A percentile compares a stretch with the other conserved stretches of the same genome.
Conservation (phyloP, 2,797 vertebrate genomes). For the Bryconaethiops microstoma region DNA sequence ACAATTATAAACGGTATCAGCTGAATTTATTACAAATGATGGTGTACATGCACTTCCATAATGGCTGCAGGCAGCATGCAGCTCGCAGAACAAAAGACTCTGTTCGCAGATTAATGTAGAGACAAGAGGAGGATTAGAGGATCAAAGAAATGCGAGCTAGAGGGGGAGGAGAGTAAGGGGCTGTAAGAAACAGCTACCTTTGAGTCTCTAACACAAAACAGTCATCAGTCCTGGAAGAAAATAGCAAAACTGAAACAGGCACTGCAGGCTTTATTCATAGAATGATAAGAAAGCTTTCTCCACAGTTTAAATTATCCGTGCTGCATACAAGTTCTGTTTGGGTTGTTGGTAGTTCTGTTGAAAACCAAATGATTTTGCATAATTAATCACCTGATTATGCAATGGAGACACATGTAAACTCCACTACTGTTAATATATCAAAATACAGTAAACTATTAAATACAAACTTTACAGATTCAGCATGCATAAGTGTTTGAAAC, state of each 20-base stretch:
- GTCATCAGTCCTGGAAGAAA: constrained; percentile 87
- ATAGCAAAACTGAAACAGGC: constrained; percentile 68
- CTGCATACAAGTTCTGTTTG: background rate
- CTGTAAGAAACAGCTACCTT: constrained; percentile 80
- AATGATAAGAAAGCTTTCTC: no score
- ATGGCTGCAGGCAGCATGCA: background rate
- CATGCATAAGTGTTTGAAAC: no score
- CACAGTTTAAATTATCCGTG: background rate
- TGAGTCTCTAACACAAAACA: constrained; percentile 85
- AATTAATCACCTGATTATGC: background rate
- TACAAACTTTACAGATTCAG: no score
- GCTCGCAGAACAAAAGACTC: background rate
- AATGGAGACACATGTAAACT: background rate
- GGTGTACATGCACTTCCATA: constrained; percentile 1
- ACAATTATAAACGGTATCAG: background rate
- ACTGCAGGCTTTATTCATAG: background rate
- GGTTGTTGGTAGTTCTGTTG: background rate
- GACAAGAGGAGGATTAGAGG: constrained; percentile 1
- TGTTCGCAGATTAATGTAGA: background rate
- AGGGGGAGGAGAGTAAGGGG: constrained; percentile 61
- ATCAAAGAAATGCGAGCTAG: constrained; percentile 17
- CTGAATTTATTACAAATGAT: background rate
- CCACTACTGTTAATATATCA: background rate
- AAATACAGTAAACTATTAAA: no score
- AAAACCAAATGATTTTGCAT: background rate